Evolutionary conservation across 92 coral and sea anemone species (phyloP).

Genomic region (Siderastrea radians): DNA sequence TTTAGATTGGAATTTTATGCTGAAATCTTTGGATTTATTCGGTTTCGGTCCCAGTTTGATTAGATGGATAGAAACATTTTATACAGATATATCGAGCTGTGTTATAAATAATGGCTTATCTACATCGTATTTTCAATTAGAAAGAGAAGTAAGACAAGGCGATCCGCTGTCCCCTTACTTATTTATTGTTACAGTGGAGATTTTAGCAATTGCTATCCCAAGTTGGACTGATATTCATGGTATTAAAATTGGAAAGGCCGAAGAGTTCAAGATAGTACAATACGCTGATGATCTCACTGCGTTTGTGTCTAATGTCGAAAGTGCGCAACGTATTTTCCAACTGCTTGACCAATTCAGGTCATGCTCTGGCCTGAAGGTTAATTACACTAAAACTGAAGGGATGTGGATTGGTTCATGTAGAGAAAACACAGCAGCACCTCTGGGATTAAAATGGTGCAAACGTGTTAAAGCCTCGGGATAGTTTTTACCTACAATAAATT

Average conservation of each 20-base stretch:
- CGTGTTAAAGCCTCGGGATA: constrained; percentile 25
- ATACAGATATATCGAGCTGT: constrained; percentile 2
- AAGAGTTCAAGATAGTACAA: constrained; percentile 2
- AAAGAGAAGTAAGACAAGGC: constrained; percentile 1
- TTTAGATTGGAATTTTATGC: constrained; percentile 1
- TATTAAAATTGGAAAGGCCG: not conserved
- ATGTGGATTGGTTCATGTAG: constrained; percentile 37
- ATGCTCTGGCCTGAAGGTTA: not conserved
- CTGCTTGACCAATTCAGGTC: not conserved
- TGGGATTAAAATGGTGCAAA: constrained; percentile 7
- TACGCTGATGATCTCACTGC: constrained; percentile 5
- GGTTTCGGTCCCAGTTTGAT: not conserved
- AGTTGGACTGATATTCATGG: not conserved
- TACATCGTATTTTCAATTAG: constrained; percentile 3
- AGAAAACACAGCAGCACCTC: constrained; percentile 18
- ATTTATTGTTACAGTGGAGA: not conserved
- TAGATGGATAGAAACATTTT: constrained; percentile 6
- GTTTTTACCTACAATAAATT: constrained; percentile 30
- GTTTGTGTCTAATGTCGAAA: not conserved
- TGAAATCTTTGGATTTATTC: not conserved
- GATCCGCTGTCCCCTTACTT: constrained; percentile 4
- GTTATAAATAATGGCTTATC: not conserved
- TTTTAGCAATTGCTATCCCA: not conserved
- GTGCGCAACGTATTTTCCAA: not conserved
- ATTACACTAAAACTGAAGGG: constrained; percentile 6